Percentiles rank a stretch among this genome's conserved stretches.
Evolutionary conservation across 2,797 vertebrate species (phyloP).

Genomic region (Cetoscarus ocellatus): DNA sequence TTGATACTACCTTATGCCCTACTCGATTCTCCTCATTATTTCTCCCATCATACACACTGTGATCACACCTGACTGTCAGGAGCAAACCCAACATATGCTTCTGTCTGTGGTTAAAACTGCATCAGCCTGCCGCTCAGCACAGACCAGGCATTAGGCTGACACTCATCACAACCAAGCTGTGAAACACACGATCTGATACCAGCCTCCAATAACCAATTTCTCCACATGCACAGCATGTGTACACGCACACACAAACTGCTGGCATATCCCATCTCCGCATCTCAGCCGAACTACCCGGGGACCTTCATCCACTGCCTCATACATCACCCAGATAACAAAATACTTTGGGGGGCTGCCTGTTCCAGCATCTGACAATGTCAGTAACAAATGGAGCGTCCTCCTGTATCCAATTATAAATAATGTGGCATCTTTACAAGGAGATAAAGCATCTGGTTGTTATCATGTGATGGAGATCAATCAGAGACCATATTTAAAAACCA

Average conservation of each 20-base stretch:
- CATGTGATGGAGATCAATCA: conserved; percentile 50
- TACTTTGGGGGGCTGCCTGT: conserved; percentile 44
- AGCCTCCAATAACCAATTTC: conserved; percentile 44
- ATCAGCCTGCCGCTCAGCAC: conserved; percentile 37
- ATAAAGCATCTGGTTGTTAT: conserved; percentile 55
- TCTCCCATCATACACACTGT: conserved; percentile 34
- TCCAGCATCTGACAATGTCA: conserved; percentile 54
- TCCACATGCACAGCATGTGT: conserved; percentile 9
- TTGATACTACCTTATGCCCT: conserved; percentile 1
- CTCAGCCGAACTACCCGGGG: conserved; percentile 55
- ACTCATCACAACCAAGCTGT: conserved; percentile 52
- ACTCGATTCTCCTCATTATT: conserved; percentile 5
- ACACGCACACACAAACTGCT: conserved; percentile 9
- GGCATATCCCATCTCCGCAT: conserved; percentile 56
- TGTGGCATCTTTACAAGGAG: conserved; percentile 50
- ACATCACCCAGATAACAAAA: conserved; percentile 69
- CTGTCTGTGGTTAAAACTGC: conserved; percentile 41
- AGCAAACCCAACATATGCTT: conserved; percentile 44
- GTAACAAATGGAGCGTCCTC: conserved; percentile 55
- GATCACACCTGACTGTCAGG: conserved; percentile 48
- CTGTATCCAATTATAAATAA: conserved; percentile 62
- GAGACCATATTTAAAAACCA: conserved; percentile 36
- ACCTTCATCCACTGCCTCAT: conserved; percentile 55
- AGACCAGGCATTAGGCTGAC: conserved; percentile 43
- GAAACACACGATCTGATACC: conserved; percentile 43